Conservation (phyloP, 2,888 invertebrate genomes). For the Cryptocheilus praepositus region DNA sequence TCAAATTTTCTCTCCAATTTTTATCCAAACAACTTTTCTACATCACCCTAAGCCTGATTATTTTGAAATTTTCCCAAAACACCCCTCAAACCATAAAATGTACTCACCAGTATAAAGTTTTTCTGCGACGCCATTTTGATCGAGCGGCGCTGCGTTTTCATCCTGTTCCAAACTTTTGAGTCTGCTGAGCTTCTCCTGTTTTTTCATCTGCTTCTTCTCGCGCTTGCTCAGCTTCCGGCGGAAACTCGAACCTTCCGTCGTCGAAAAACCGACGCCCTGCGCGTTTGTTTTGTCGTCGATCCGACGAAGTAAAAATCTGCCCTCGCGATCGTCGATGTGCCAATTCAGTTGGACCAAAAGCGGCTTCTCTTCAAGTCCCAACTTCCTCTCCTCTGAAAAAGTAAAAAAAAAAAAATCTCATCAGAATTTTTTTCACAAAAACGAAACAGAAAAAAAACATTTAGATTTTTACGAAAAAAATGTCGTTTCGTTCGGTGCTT, state of each 20-base stretch:
- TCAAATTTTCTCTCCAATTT: too few species aligned
- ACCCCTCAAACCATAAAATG: too few species aligned
- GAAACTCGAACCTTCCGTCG: slow-evolving; percentile 87
- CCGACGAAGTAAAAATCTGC: slow-evolving; percentile 94
- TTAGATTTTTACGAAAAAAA: too few species aligned
- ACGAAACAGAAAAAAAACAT: too few species aligned
- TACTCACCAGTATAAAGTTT: slow-evolving; percentile 91
- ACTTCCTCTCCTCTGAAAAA: slow-evolving; percentile 87
- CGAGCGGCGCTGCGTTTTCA: slow-evolving; percentile 77
- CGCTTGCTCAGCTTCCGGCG: slow-evolving; percentile 96
- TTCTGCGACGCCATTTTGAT: slow-evolving; percentile 89
- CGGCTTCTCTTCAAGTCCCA: slow-evolving; percentile 95
- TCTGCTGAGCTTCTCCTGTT: slow-evolving; percentile 91
- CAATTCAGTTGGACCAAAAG: slow-evolving; percentile 98
- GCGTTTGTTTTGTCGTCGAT: slow-evolving; percentile 88
- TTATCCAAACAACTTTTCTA: too few species aligned
- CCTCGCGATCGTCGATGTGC: slow-evolving; percentile 99
- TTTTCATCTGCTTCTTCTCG: slow-evolving; percentile 98
- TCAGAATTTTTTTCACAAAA: too few species aligned
- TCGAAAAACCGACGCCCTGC: slow-evolving; percentile 80
- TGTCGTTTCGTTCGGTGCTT: too few species aligned
- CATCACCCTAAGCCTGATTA: too few species aligned
- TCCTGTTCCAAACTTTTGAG: slow-evolving; percentile 81
- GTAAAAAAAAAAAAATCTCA: slow-evolving; percentile 18
- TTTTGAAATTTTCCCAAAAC: too few species aligned